Base-by-base conservation (phyloP, 92 coral and sea anemone species). In the Plumapathes pennacea region DNA sequence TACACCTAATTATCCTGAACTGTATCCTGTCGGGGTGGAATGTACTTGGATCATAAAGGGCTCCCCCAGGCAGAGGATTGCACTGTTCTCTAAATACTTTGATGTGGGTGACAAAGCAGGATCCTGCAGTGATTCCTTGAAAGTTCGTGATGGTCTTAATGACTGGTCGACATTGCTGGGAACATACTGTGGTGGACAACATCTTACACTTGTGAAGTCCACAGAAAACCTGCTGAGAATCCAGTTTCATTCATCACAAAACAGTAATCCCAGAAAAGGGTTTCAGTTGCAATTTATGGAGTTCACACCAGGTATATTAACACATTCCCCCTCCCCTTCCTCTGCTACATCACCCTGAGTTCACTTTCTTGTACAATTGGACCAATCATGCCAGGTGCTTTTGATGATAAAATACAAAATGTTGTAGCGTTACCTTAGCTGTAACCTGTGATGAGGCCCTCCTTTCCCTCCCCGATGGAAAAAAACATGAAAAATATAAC, bases 31-130 rank as follows among this genome's bases (percentile, higher is more conserved):
- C 14, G 73, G 73, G 30, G 62, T 51, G 30, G 72, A 81, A 47
- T 74, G 88, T 38, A 61, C 82, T 1, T 81, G 88, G 88, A 60
- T 81, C 7, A 53, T 81, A 39, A 43, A 56, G 6, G 64, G 54
- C 21, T 20, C 60, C 0, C 31, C 48, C 40, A 54, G 36, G 27
- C 22, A 45, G 47, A 46, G 67, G 14, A 21, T 74, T 40, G 61
- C 72, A 10, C 48, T 59, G 12, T 59, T 74, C 48, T 81, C 74
- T 14, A 45, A 71, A 24, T 28, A 54, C 20, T 74, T 81, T 53
- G 88, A 81, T n/a, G 58, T 81, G n/a, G 50, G 54, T 37, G 62
- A 62, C 15, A 73, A 72, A 18, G 45, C 57, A 32, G 29, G 49
- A 4, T 82, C 77, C 31, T 38, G 25, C 21, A 63, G 60, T 26